These are phyloP conservation scores for Plutomurus gul DNA, from an alignment of 1,140 invertebrate genomes.

Conservation along the genomic window DNA sequence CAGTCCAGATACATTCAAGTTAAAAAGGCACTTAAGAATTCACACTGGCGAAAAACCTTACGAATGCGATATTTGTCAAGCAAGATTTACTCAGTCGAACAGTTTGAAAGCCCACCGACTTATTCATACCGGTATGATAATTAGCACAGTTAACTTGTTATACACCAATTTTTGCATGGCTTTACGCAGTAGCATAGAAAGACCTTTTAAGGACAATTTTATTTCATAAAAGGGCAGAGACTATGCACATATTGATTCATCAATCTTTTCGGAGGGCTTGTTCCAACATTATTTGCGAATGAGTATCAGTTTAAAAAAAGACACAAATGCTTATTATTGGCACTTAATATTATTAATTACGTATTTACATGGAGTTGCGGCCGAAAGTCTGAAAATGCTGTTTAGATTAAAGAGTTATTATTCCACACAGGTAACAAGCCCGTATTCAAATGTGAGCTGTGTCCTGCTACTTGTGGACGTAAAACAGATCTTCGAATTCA, in stretches of 20 bases:
- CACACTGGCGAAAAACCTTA: slow-evolving; percentile 70
- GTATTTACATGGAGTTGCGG: no score
- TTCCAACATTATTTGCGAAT: slow-evolving; percentile 30
- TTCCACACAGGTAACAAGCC: slow-evolving; percentile 78
- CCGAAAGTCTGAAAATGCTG: no score
- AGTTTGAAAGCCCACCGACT: slow-evolving; percentile 91
- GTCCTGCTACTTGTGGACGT: slow-evolving; percentile 93
- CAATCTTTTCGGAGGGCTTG: slow-evolving; percentile 34
- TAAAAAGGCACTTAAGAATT: slow-evolving; percentile 69
- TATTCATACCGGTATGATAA: slow-evolving; percentile 82
- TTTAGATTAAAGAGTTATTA: no score
- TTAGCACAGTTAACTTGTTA: neutral
- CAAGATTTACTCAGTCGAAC: slow-evolving; percentile 94
- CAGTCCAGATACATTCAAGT: slow-evolving; percentile 95
- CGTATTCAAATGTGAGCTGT: slow-evolving; percentile 91
- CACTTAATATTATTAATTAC: neutral
- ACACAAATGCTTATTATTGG: neutral
- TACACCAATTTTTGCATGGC: neutral
- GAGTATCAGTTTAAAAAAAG: slow-evolving; percentile 12
- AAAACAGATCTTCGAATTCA: slow-evolving; percentile 96
- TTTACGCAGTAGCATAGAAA: neutral
- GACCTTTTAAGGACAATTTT: neutral
- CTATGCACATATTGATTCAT: neutral
- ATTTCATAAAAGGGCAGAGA: slow-evolving; percentile 15
- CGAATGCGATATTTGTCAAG: slow-evolving; percentile 66